These are phyloP conservation scores for Holothuria leucospilota DNA, from an alignment of 53 echinoderm and acorn worm genomes.

Conservation along the genomic window DNA sequence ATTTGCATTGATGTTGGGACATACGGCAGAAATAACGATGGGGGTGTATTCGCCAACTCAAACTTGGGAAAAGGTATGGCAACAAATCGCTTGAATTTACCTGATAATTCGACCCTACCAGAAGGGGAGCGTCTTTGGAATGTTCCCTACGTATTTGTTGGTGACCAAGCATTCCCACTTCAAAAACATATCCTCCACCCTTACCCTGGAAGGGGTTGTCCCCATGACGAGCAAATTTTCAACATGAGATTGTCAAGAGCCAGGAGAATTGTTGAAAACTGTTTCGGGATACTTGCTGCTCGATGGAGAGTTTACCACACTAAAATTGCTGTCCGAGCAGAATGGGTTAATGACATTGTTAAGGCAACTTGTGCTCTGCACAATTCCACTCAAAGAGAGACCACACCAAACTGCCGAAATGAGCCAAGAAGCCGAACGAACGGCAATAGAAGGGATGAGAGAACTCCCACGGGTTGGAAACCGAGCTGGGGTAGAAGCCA, in stretches of 20 bases:
- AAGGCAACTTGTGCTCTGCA: slow-evolving; percentile 30
- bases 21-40: slow-evolving; percentile 57
- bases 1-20: slow-evolving; percentile 58
- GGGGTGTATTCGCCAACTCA: slow-evolving; percentile 43
- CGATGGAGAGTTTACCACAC: slow-evolving; percentile 33
- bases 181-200: slow-evolving; percentile 67
- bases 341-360: background rate
- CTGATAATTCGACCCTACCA: slow-evolving; percentile 29
- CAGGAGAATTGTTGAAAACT: slow-evolving; percentile 50
- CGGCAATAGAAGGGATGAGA: background rate
- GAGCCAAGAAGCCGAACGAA: background rate
- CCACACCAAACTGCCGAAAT: background rate
- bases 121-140: slow-evolving; percentile 36
- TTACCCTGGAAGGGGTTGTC: slow-evolving; percentile 44
- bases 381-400: background rate
- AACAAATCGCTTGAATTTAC: slow-evolving; percentile 8
- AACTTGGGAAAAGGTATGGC: too few relatives aligned
- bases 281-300: slow-evolving; percentile 42
- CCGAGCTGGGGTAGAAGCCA: slow-evolving; percentile 1
- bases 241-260: slow-evolving; percentile 55
- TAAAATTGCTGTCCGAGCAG: slow-evolving; percentile 16
- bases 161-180: slow-evolving; percentile 55
- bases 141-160: slow-evolving; percentile 62
- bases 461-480: background rate
- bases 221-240: slow-evolving; percentile 30